Base-by-base conservation (phyloP, 2,888 invertebrate genomes). In the Anoncus sp. region DNA sequence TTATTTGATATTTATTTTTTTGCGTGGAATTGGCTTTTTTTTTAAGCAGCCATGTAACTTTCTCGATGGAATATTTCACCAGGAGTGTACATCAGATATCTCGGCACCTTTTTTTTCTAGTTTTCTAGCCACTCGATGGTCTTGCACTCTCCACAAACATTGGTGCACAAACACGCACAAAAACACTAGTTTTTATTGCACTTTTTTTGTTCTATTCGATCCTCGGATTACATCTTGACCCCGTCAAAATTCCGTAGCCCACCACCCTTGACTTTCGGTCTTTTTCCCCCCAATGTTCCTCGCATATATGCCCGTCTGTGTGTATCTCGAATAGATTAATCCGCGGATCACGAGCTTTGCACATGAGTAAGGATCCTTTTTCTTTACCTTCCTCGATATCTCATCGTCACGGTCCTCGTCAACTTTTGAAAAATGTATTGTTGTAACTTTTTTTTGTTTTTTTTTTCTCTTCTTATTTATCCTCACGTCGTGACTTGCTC, bases 141-240 rank as follows among this genome's bases (percentile, higher is more conserved):
- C 16, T 27, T 7, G 27, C 66, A 66, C 66, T 53, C 66, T 55
- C 31, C 45, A 67, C 66, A 40, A 66, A n/a, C 27, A 16, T 10
- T 35, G 63, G 53, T 24, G 31, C 67, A 55, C 51, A 22, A 27
- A 40, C 53, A 55, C 40, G 27, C 27, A 45, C 45, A 67, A 18
- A n/a, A 12, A 16, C 65, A 65, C 65, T 35, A 35, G 22, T 49
- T 51, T 9, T 18, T 47, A 6, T 49, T 22, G 47, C 57, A 57
- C 65, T 35, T 38, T 70, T 38, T 18, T 9, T 22, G 24, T 40
- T 12, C 18, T 53, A 53, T 31, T 43, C 24, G 24, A 20, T 27
- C 20, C 45, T 24, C 43, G 43, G 27, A 18, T 55, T 43, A 55
- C 55, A 49, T 65, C 22, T 49, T 38, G 49, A 49, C 9, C n/a